Evolutionary conservation across 2,113 vertebrate genomes (phyloP).

Genomic region (Pholis gunnellus): DNA sequence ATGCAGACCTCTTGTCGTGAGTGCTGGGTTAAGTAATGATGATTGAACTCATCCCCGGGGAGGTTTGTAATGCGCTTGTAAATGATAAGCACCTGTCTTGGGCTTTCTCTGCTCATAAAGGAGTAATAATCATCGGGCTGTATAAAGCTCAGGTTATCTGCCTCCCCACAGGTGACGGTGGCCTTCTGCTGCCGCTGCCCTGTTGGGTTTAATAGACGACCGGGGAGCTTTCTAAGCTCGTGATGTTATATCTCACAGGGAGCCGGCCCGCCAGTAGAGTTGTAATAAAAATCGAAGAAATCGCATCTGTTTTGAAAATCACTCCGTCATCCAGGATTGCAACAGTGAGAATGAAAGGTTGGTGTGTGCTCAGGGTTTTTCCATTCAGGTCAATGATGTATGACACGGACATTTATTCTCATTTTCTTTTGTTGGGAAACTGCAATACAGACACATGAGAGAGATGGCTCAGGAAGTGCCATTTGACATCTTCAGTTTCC

Average conservation of each 20-base stretch:
- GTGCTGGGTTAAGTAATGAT: constrained; percentile 35
- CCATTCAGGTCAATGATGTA: neutral
- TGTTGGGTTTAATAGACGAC: constrained; percentile 16
- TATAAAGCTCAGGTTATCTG: constrained; percentile 29
- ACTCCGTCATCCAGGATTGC: neutral
- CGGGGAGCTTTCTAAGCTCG: neutral
- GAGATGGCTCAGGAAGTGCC: neutral
- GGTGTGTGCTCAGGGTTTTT: neutral
- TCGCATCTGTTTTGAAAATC: constrained; percentile 32
- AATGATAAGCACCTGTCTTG: constrained; percentile 63
- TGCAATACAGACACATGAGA: neutral
- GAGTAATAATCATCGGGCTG: constrained; percentile 50
- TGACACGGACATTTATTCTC: neutral
- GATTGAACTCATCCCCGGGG: constrained; percentile 37
- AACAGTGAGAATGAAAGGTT: constrained; percentile 17
- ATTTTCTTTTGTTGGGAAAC: neutral
- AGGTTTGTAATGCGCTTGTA: constrained; percentile 55
- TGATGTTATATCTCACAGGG: constrained; percentile 16
- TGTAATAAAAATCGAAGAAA: neutral
- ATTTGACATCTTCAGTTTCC: neutral
- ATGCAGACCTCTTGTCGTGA: constrained; percentile 8
- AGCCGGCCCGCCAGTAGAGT: neutral
- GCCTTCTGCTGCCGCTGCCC: constrained; percentile 37
- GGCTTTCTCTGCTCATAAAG: constrained; percentile 38
- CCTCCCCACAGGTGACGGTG: constrained; percentile 37